These are phyloP conservation scores for Chymomyza costata DNA, from an alignment of 1,140 invertebrate species.

Conservation along the genomic window DNA sequence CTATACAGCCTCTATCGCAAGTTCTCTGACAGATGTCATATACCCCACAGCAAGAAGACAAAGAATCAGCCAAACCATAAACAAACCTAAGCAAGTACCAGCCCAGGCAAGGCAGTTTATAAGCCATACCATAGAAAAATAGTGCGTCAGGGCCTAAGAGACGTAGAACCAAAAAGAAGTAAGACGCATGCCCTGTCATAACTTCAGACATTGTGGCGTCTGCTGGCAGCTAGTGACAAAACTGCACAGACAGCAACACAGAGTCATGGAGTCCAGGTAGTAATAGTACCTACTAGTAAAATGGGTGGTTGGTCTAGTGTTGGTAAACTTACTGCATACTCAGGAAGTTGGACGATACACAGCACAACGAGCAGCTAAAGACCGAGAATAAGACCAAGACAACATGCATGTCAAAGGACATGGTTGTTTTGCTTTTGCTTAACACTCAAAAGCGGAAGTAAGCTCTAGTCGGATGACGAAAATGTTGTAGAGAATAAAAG, in stretches of 20 bases:
- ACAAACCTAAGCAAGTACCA: constrained; percentile 24
- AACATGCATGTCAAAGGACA: constrained; percentile 71
- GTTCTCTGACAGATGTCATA: too few species aligned
- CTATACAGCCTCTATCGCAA: too few species aligned
- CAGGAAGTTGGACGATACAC: constrained; percentile 2
- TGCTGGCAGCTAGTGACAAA: constrained; percentile 33
- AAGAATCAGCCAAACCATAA: too few species aligned
- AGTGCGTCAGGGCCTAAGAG: background rate
- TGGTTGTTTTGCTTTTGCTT: constrained; percentile 47
- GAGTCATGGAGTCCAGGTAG: too few species aligned
- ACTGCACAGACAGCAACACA: constrained; percentile 26
- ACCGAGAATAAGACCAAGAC: too few species aligned
- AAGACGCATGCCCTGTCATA: constrained; percentile 25
- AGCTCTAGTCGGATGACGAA: too few species aligned
- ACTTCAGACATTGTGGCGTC: constrained; percentile 17
- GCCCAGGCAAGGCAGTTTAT: constrained; percentile 1
- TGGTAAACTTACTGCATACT: constrained; percentile 8
- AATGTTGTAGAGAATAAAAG: constrained; percentile 43
- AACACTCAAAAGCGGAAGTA: constrained; percentile 71
- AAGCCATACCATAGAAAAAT: constrained; percentile 7
- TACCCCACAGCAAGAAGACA: constrained; percentile 1
- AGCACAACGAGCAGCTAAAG: constrained; percentile 38
- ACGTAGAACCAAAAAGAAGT: background rate
- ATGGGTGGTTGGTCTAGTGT: too few species aligned
- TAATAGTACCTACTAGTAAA: too few species aligned